Evolutionary conservation across 2,113 vertebrate species (phyloP).

Genomic region (Haemorhous mexicanus): DNA sequence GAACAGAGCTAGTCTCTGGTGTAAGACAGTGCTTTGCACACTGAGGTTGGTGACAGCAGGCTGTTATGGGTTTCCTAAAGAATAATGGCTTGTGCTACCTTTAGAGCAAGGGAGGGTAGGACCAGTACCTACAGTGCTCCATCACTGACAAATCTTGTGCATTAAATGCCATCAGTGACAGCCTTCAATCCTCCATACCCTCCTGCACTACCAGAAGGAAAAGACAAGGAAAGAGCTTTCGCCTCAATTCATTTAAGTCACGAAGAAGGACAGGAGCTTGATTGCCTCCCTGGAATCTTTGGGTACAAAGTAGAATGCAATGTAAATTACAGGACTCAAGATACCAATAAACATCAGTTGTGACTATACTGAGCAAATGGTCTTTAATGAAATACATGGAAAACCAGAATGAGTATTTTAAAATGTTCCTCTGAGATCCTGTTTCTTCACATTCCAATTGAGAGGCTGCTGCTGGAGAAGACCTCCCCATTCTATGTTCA

Average conservation of each 20-base stretch:
- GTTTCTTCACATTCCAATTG: background rate
- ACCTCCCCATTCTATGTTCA: background rate
- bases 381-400: background rate
- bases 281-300: background rate
- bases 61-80: background rate
- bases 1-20: background rate
- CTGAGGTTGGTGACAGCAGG: background rate
- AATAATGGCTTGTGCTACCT: constrained; percentile 1
- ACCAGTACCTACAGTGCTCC: background rate
- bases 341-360: background rate
- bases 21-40: background rate
- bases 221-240: background rate
- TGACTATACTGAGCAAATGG: background rate
- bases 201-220: background rate
- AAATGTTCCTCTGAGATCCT: background rate
- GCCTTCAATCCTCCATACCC: background rate
- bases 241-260: background rate
- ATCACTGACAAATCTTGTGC: background rate
- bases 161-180: background rate
- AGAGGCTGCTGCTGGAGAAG: background rate
- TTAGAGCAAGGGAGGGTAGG: background rate
- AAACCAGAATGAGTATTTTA: background rate
- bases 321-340: background rate
- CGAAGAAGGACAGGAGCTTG: background rate
- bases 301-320: background rate